These are phyloP conservation scores for Aldabrachelys gigantea DNA, from an alignment of 2,113 vertebrate genomes.

Conservation along the genomic window DNA sequence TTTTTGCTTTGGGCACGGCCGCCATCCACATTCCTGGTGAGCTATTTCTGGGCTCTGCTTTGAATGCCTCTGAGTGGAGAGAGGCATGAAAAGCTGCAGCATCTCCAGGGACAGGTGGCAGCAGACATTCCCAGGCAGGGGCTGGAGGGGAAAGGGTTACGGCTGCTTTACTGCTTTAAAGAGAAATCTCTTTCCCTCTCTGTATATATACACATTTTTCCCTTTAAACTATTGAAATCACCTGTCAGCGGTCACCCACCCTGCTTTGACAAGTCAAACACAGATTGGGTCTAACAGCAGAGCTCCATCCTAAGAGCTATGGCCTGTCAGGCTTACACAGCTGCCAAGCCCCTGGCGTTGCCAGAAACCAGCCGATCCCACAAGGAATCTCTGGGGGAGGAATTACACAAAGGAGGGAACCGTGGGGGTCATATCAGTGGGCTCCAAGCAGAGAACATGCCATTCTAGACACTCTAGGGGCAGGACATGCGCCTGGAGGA, in stretches of 20 bases:
- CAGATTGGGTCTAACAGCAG: not conserved
- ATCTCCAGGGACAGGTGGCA: not conserved
- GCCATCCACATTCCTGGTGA: not conserved
- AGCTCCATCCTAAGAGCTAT: not conserved
- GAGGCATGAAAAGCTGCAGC: not conserved
- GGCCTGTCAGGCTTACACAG: not conserved
- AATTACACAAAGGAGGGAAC: not conserved
- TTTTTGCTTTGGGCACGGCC: not conserved
- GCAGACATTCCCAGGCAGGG: not conserved
- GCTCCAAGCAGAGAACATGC: not conserved
- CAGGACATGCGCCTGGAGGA: not conserved
- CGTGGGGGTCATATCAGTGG: not conserved
- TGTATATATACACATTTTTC: too few species aligned
- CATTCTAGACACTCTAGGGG: not conserved
- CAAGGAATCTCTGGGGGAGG: not conserved
- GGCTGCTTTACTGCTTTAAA: not conserved
- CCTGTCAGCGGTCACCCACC: too few species aligned
- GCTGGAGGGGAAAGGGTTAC: not conserved
- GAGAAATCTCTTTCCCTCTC: not conserved
- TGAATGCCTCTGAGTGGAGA: not conserved
- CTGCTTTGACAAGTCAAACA: not conserved
- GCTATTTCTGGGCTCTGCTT: not conserved
- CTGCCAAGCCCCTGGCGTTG: not conserved
- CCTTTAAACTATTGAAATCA: too few species aligned
- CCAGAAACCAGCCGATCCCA: not conserved